phyloP scores from a whole-genome alignment of 2,113 vertebrate species.

The Microtus richardsoni region DNA sequence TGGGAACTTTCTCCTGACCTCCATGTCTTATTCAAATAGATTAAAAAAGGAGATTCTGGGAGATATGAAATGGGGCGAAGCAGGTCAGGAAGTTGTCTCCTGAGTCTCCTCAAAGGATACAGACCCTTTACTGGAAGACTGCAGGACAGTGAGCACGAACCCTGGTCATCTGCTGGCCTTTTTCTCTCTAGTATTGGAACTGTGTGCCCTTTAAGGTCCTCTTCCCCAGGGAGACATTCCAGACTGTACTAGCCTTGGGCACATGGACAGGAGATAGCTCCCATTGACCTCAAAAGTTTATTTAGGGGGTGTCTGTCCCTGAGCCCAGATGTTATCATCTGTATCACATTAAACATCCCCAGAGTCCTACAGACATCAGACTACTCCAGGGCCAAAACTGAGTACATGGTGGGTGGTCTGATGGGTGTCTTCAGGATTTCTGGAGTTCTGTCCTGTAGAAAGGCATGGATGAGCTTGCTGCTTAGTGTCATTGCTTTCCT shows the following conservation, averaged over 20 bases:
- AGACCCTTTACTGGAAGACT: neutral
- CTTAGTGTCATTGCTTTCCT: constrained; percentile 59
- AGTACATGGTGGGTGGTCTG: neutral
- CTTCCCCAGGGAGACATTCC: neutral
- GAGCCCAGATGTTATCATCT: neutral
- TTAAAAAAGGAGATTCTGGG: neutral
- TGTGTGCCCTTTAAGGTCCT: neutral
- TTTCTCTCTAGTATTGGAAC: neutral
- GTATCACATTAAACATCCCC: neutral
- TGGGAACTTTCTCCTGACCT: neutral
- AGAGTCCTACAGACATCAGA: neutral
- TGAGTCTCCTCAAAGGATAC: neutral
- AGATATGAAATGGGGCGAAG: neutral
- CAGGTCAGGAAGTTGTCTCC: no score
- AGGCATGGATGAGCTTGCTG: neutral
- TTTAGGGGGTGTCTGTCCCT: neutral
- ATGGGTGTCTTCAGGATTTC: rapidly evolving
- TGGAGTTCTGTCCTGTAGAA: neutral
- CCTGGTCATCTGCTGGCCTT: neutral
- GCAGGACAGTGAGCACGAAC: neutral
- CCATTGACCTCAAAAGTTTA: neutral
- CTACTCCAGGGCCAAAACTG: no score
- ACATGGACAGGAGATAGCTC: neutral
- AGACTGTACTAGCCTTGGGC: neutral
- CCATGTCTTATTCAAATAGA: neutral